Evolutionary conservation across 2,888 invertebrate genomes (phyloP), one percentile per base, ranked within the genome.

Genomic region (Thalpophila matura): DNA sequence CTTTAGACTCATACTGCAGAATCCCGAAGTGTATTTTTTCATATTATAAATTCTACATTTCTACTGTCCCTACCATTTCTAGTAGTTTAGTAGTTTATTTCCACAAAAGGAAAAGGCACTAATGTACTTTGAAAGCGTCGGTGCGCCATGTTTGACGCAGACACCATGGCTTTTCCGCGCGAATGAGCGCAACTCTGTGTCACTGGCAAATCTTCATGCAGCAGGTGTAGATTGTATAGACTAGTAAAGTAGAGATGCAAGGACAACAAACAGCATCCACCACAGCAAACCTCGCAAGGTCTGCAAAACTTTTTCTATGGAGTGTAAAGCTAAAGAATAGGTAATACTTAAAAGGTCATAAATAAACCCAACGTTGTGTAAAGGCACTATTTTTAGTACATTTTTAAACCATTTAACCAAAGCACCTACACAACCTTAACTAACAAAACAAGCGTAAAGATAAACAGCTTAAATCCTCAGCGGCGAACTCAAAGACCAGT

Each of bases 201-300:
- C 45, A 38, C 58, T 82, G 93, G 81, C 93, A 93, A 72, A 93
- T 93, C 92, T 93, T 93, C 53, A 93, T 93, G 82, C 92, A 93
- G 80, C 93, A 92, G 31, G 92, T 92, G 85, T 93, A 91, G 70
- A 93, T 93, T 1, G 92, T 93, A n/a, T n/a, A n/a, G n/a, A n/a
- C n/a, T n/a, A n/a, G n/a, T n/a, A n/a, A n/a, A n/a, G n/a, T n/a
- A n/a, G n/a, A n/a, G 62, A 93, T 93, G 71, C 81, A 83, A 0
- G 93, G 93, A 74, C 92, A 91, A 79, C 89, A 84, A 53, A 45
- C 80, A 73, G 65, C 85, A 77, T 31, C 83, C 81, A 56, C 86
- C 80, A 46, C 82, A 79, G 75, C 91, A 89, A 72, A 90, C 71
- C 20, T 72, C 86, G 60, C 86, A 85, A 42, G 79, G 75, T 78